These are phyloP conservation scores for Decapterus maruadsi DNA, from an alignment of 2,797 vertebrate species.

Conservation along the genomic window DNA sequence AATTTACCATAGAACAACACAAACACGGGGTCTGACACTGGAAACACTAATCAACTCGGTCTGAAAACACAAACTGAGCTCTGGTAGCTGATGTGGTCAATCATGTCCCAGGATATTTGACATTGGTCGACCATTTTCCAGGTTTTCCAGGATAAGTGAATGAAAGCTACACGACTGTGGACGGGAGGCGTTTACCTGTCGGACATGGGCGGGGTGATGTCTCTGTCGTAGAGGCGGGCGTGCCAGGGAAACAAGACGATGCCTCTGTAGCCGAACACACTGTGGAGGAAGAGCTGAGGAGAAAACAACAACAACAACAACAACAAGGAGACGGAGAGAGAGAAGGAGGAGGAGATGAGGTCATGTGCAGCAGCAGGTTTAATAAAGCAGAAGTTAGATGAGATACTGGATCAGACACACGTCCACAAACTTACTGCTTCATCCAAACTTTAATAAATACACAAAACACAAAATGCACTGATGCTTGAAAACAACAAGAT, in stretches of 20 bases:
- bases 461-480: not conserved
- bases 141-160: too few relatives aligned
- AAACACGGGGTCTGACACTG: too few relatives aligned
- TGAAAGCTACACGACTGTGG: too few relatives aligned
- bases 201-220: constrained; percentile 90
- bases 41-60: too few relatives aligned
- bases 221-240: constrained; percentile 95
- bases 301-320: constrained; percentile 40
- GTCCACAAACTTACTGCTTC: constrained; percentile 10
- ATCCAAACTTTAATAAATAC: constrained; percentile 11
- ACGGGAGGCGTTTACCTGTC: constrained; percentile 88
- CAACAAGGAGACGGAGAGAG: too few relatives aligned
- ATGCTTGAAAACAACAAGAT: too few relatives aligned
- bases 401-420: constrained; percentile 50
- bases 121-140: too few relatives aligned
- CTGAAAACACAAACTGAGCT: too few relatives aligned
- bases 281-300: constrained; percentile 95
- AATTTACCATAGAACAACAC: too few relatives aligned
- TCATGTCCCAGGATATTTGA: too few relatives aligned
- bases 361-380: constrained; percentile 32
- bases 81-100: too few relatives aligned
- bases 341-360: constrained; percentile 27
- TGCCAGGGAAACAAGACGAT: constrained; percentile 98
- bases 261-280: constrained; percentile 97
- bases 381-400: constrained; percentile 32